Base-by-base conservation (phyloP, 2,888 invertebrate species). In the Idaea dimidiata region DNA sequence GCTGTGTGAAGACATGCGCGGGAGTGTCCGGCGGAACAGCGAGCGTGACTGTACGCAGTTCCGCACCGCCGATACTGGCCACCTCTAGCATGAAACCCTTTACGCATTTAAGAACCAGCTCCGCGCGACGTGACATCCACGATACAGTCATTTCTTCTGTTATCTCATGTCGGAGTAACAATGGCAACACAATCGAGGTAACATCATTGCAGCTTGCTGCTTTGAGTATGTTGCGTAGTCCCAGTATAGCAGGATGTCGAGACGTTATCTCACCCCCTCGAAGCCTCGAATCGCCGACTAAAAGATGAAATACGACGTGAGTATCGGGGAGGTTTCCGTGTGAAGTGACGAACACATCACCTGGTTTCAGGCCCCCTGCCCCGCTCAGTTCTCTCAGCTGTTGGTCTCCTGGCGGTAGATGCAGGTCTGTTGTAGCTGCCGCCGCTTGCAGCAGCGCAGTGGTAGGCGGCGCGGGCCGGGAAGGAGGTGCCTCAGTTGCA, bases 1-100 rank as follows among this genome's bases (percentile, higher is more conserved):
- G 93, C 59, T 95, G 95, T 54, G 72, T 68, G 88, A 99, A 99
- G 63, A 99, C 97, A 72, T 95, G 95, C 6, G 98, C 97, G 66
- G 77, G 74, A 43, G 76, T 64, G 58, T 16, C 58, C 16, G 72
- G 72, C 56, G 87, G 88, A 68, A 81, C 71, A 60, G 72, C 76
- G 62, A 80, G 78, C 53, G 83, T 81, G 61, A 98, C 93, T 83
- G 96, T 99, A 89, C 97, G 97, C 69, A 97, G 93, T 87, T 97
- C 97, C 0, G 97, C 96, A 43, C 97, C 97, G 67, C 97, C 97
- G 95, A 98, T 97, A 0, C 98, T 97, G 8, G 97, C 96, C 94
- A 98, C 97, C 93, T 99, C 99, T 87, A 99, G 98, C 97, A 99
- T 97, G 89, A 99, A 99, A 3, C 99, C 99, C 93, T 99, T 99